Conservation (phyloP, 2,113 vertebrate species). For the Boleophthalmus pectinirostris region DNA sequence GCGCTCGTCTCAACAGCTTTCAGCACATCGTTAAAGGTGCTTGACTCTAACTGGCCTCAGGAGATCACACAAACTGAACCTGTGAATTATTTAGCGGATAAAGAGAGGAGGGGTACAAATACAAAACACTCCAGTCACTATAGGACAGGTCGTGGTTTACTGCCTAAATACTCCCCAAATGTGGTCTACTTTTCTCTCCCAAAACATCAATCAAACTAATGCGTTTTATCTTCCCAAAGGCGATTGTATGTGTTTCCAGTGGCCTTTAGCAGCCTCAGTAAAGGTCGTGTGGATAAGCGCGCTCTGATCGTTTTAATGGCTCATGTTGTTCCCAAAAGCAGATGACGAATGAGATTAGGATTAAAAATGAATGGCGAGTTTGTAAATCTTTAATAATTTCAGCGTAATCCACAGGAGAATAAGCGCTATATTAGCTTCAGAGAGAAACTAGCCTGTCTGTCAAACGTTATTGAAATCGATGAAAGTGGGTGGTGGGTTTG, state of each 20-base stretch:
- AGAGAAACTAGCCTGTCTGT: constrained; percentile 16
- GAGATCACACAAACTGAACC: constrained; percentile 37
- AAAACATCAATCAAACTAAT: constrained; percentile 57
- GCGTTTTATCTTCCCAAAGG: constrained; percentile 53
- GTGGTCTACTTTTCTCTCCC: constrained; percentile 4
- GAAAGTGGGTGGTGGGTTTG: neutral
- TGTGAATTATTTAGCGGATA: constrained; percentile 70
- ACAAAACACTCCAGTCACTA: constrained; percentile 22
- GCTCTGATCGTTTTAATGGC: constrained; percentile 68
- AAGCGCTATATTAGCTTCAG: constrained; percentile 66
- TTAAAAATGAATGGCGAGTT: constrained; percentile 57
- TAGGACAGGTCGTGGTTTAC: neutral
- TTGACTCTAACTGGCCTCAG: neutral
- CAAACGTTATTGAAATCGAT: constrained; percentile 21
- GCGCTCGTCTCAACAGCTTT: neutral
- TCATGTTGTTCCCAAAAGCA: constrained; percentile 69
- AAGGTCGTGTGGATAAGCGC: constrained; percentile 61
- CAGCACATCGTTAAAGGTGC: neutral
- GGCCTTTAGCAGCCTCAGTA: constrained; percentile 58
- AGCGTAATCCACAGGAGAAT: constrained; percentile 60
- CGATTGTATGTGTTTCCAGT: constrained; percentile 51
- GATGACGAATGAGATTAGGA: constrained; percentile 69
- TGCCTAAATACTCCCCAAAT: constrained; percentile 15
- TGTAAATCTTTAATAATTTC: constrained; percentile 70
- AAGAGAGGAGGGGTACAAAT: constrained; percentile 44